A percentile compares a stretch with the other conserved stretches of the same genome.
Evolutionary conservation across 2,113 vertebrate genomes (phyloP).

Genomic region (Castor canadensis): DNA sequence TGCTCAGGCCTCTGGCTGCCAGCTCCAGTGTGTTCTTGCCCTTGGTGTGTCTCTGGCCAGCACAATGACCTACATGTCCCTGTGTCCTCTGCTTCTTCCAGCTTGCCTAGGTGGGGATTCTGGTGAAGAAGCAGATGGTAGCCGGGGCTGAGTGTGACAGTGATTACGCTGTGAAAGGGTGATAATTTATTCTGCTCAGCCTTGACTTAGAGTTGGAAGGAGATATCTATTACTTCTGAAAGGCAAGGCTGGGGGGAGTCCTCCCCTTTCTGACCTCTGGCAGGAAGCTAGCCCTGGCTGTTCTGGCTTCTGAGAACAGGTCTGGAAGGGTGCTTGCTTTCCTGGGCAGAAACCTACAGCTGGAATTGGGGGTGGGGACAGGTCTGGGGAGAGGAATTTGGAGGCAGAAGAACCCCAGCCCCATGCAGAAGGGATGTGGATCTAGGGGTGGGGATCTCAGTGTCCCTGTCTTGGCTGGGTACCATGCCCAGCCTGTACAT

Average conservation of each 20-base stretch:
- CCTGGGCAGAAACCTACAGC: not conserved
- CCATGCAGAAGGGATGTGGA: accelerated
- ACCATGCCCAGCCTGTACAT: accelerated
- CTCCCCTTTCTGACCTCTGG: constrained; percentile 46
- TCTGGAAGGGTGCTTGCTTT: not conserved
- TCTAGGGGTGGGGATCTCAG: accelerated
- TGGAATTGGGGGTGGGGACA: not conserved
- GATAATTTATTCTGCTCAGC: constrained; percentile 75
- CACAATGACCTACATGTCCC: constrained; percentile 30
- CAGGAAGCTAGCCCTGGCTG: not conserved
- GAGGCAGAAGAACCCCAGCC: not conserved
- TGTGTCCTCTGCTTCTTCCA: constrained; percentile 46
- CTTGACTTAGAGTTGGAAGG: constrained; percentile 63
- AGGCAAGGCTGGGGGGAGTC: constrained; percentile 30
- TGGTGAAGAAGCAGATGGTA: constrained; percentile 70
- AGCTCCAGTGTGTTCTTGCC: not conserved
- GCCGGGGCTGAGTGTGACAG: constrained; percentile 60
- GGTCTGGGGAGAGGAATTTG: not conserved
- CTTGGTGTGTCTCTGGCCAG: constrained; percentile 40
- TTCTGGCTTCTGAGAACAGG: not conserved
- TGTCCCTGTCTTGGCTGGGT: not conserved
- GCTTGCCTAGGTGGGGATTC: constrained; percentile 64
- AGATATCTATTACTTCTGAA: constrained; percentile 57
- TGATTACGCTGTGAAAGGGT: constrained; percentile 54
- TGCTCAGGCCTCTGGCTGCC: not conserved